Base-by-base conservation (phyloP, 2,888 invertebrate species). In the Dilophus febrilis region DNA sequence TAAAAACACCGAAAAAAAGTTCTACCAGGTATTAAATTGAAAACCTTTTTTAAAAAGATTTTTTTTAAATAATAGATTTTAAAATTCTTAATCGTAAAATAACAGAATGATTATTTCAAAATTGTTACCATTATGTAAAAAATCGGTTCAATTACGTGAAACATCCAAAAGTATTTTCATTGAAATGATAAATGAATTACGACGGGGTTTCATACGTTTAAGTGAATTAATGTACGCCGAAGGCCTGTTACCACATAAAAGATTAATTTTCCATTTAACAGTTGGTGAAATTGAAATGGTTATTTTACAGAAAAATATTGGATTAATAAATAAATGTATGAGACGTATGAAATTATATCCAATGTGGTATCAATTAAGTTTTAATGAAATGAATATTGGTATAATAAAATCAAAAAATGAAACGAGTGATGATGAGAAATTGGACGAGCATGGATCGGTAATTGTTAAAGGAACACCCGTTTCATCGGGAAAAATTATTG, bases 201-300 rank as follows among this genome's bases (percentile, higher is more conserved):
- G 80, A 44, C 49, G 70, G 35, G 76, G 71, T 0, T 72, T 71
- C 45, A 59, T 67, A 31, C 56, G 60, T 22, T 58, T 84, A 17
- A 77, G 70, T 1, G 51, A 61, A 4, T 51, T 71, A 40, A 64
- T 85, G 64, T 69, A 70, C 1, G 50, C 55, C 12, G 69, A 72
- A 47, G 79, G 79, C 50, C 61, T 68, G 27, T 52, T 86, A 35
- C 81, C 83, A 0, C 65, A 74, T 37, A 54, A 59, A 17, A 71
- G 75, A 18, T 61, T 84, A 1, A 59, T 84, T 27, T 81, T 71
- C 56, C 78, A 71, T 59, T 66, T 86, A 49, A 72, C 77, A 1
- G 64, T 71, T 31, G 51, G 66, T 12, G 86, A 87, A 59, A 65
- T 86, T 12, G 64, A 64, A 2, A 53, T 59, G 19, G 62, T 81